A percentile compares a stretch with the other conserved stretches of the same genome.
Conservation (phyloP, 2,113 vertebrate genomes). For the Accipiter cooperii region DNA sequence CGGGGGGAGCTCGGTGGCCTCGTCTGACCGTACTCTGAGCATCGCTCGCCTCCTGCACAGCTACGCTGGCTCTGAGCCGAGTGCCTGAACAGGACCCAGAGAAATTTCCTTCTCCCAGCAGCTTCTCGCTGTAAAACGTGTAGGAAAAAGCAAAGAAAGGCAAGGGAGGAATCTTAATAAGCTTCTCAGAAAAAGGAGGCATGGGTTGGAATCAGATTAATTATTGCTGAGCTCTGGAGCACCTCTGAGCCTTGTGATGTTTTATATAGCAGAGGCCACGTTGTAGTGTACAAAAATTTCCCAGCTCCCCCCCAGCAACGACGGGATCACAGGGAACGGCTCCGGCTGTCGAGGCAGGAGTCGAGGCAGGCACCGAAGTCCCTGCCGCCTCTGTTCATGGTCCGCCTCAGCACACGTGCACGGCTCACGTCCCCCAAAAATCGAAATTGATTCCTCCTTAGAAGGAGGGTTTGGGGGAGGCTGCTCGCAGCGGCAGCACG, state of each 20-base stretch:
- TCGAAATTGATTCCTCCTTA: too few species aligned
- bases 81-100: background rate
- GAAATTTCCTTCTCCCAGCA: background rate
- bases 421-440: background rate
- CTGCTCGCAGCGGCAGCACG: background rate
- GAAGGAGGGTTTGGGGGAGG: too few species aligned
- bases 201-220: background rate
- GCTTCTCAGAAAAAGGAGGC: background rate
- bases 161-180: background rate
- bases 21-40: background rate
- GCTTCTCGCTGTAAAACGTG: background rate
- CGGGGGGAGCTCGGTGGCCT: background rate
- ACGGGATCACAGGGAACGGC: background rate
- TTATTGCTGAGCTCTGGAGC: background rate
- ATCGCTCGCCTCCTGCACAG: fast-evolving
- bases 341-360: background rate
- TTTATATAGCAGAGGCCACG: background rate
- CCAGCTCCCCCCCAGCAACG: background rate
- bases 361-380: background rate
- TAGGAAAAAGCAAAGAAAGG: background rate
- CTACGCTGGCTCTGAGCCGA: background rate
- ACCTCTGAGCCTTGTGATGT: background rate
- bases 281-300: background rate
- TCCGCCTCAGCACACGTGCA: background rate
- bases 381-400: background rate